phyloP scores from a whole-genome alignment of 92 coral and sea anemone species.

The Desmophyllum pertusum region DNA sequence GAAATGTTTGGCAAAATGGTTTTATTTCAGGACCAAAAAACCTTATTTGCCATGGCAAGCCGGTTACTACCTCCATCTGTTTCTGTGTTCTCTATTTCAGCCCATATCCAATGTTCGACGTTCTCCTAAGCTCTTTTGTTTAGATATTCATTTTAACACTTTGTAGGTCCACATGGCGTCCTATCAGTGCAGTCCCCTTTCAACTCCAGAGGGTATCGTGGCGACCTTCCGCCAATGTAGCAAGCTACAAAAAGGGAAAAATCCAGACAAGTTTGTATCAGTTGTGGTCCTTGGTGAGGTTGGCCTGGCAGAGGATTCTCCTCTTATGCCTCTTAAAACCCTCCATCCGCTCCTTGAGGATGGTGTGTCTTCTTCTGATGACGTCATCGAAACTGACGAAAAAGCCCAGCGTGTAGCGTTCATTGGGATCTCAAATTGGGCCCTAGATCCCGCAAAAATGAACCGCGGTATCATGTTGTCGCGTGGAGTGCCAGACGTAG shows the following conservation, averaged over 20 bases:
- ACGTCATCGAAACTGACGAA: constrained; percentile 79
- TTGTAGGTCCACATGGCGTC: constrained; percentile 76
- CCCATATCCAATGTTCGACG: not conserved
- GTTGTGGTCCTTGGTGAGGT: constrained; percentile 91
- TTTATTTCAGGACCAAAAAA: not conserved
- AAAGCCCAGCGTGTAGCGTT: constrained; percentile 79
- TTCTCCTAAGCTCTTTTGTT: not conserved
- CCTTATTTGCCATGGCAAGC: not conserved
- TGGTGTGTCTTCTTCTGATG: constrained; percentile 80
- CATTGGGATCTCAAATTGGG: constrained; percentile 92
- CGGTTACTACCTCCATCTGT: not conserved
- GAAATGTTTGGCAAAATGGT: not conserved
- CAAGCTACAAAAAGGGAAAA: constrained; percentile 72
- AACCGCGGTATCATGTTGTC: constrained; percentile 82
- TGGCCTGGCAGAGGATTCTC: constrained; percentile 89
- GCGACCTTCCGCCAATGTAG: constrained; percentile 87
- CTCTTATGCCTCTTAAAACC: constrained; percentile 83
- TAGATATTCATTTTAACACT: not conserved
- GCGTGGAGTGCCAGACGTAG: constrained; percentile 73
- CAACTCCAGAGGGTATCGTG: constrained; percentile 87
- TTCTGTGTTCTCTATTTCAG: not conserved
- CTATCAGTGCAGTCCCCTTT: constrained; percentile 85
- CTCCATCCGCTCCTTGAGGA: constrained; percentile 85
- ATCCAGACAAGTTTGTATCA: constrained; percentile 73
- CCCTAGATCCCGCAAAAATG: constrained; percentile 87